Base-by-base conservation (phyloP, 2,888 invertebrate genomes). In the Harpalus rufipes region DNA sequence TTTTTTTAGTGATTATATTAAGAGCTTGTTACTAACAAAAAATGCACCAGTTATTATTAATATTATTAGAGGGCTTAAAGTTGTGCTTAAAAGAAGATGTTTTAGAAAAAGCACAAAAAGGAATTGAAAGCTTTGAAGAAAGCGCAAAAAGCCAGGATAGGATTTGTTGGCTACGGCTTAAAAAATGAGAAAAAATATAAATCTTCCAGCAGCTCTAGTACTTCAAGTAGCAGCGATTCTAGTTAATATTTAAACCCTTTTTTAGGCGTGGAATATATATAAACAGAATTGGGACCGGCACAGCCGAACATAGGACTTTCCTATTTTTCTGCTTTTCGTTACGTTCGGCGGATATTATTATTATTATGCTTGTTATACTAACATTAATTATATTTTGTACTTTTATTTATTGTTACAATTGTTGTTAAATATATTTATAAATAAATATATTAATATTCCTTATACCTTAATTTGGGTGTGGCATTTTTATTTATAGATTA, bases 111-210 rank as follows among this genome's bases (percentile, higher is more conserved):
- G 51, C 32, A 81, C 25, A 68, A 65, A 16, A 81, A 81, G 25
- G 78, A 58, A 58, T 82, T 86, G 59, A 86, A 87, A 85, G 84
- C 85, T 83, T 86, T 87, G 68, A 87, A 88, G 39, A 84, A 86
- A 10, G 87, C 87, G n/a, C 88, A 91, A 86, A 92, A 91, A 6
- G 91, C 91, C 21, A 90, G 90, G 18, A 89, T 87, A 18, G 93
- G 93, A 0, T 89, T 93, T 0, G 93, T 93, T 0, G 93, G 93
- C 0, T 94, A 93, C 88, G 93, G 93, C 12, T 87, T 93, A 4
- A 68, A 81, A 65, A 76, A 84, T 16, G 41, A 61, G 10, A 44
- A 44, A 25, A 44, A 84, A 10, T 51, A 61, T 32, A 56, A 68
- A 18, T 85, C 85, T 44, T 82, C 86, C 74, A 86, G 85, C n/a